phyloP scores from a whole-genome alignment of 2,113 vertebrate genomes.

The Hemicordylus capensis region DNA sequence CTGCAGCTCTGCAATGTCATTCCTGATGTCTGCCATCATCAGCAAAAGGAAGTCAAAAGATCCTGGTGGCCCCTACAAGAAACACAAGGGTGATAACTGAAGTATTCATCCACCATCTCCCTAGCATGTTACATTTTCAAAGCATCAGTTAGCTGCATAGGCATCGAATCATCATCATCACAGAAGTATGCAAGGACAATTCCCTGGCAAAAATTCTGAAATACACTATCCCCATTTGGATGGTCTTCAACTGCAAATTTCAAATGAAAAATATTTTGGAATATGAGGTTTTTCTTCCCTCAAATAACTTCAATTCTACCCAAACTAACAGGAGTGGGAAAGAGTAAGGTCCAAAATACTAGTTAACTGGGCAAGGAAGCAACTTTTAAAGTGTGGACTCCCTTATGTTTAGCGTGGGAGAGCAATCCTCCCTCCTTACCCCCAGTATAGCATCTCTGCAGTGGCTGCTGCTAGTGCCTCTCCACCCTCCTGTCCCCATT shows the following conservation, averaged over 20 bases:
- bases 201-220: not conserved
- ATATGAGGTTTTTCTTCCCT: not conserved
- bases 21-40: slow-evolving; percentile 95
- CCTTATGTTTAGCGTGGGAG: no score
- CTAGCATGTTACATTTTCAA: not conserved
- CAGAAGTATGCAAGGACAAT: not conserved
- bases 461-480: no score
- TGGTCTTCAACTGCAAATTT: slow-evolving; percentile 6
- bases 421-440: no score
- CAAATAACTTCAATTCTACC: not conserved
- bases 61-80: slow-evolving; percentile 89
- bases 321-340: no score
- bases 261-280: not conserved
- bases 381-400: no score
- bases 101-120: not conserved
- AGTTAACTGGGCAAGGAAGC: no score
- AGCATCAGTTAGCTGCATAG: not conserved
- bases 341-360: not conserved
- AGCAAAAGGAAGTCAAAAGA: slow-evolving; percentile 96
- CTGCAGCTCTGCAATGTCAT: slow-evolving; percentile 93
- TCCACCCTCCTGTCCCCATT: no score
- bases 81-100: not conserved
- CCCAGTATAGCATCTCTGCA: no score
- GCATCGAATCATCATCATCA: not conserved
- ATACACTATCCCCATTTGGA: not conserved